These are phyloP conservation scores for Pseudococcus longispinus DNA, from an alignment of 2,888 invertebrate species.

Conservation along the genomic window DNA sequence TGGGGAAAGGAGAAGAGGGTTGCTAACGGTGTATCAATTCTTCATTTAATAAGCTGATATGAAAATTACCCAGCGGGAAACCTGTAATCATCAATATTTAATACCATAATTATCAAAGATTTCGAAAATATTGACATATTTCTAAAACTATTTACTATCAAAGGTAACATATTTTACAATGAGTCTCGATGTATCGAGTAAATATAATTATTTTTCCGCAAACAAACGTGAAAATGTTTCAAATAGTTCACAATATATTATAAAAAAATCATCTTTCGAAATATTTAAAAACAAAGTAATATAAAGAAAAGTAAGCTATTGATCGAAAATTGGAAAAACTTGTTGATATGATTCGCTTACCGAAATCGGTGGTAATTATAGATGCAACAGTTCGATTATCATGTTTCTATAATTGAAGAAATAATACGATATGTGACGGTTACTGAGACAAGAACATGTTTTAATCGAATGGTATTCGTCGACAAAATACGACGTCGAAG, in stretches of 20 bases:
- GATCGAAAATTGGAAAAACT: neutral
- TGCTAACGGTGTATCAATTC: neutral
- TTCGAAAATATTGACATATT: neutral
- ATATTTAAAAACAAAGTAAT: neutral
- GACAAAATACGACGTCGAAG: constrained; percentile 34
- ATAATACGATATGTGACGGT: neutral
- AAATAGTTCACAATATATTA: neutral
- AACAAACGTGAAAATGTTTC: neutral
- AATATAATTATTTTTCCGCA: neutral
- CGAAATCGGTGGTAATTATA: neutral
- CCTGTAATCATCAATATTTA: neutral
- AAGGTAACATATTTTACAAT: constrained; percentile 32
- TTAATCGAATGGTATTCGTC: neutral
- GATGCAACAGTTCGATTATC: neutral
- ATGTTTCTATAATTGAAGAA: neutral
- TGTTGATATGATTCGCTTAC: constrained; percentile 35
- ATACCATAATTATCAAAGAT: neutral
- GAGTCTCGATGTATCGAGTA: neutral
- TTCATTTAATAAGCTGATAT: constrained; percentile 15
- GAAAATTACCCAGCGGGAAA: neutral
- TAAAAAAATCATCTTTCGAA: neutral
- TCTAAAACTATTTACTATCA: neutral
- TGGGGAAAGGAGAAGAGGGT: neutral
- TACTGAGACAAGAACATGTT: neutral
- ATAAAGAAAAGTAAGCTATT: neutral